A percentile compares a stretch with the other conserved stretches of the same genome.
Evolutionary conservation across 2,113 vertebrate genomes (phyloP).

Genomic region (Vidua chalybeata): DNA sequence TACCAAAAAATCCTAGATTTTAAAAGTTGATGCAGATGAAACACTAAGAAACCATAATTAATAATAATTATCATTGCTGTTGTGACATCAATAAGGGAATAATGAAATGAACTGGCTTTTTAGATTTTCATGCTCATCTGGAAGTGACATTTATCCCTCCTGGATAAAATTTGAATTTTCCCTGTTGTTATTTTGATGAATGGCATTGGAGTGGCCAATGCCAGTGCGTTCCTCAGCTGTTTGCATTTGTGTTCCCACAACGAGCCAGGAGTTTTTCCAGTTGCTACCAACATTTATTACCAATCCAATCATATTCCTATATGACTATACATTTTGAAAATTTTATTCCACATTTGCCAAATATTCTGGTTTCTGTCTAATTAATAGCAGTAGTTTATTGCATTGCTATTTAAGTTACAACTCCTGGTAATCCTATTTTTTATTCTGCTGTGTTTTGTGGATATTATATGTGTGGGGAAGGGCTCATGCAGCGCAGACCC

Average conservation of each 20-base stretch:
- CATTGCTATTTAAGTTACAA: background rate
- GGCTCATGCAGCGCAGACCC: background rate
- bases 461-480: background rate
- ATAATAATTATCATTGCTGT: background rate
- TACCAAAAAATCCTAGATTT: background rate
- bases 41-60: background rate
- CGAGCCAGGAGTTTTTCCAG: background rate
- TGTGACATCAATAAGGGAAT: background rate
- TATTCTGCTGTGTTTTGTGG: background rate
- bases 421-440: background rate
- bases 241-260: background rate
- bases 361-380: background rate
- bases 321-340: background rate
- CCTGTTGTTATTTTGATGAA: background rate
- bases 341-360: background rate
- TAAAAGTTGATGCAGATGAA: background rate
- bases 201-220: background rate
- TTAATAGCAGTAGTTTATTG: background rate
- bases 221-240: background rate
- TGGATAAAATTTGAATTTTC: background rate
- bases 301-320: background rate
- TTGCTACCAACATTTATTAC: background rate
- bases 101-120: background rate
- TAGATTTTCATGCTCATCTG: background rate
- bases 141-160: background rate